These are phyloP conservation scores for Ceratina australensis DNA, from an alignment of 1,140 invertebrate genomes.

Conservation along the genomic window DNA sequence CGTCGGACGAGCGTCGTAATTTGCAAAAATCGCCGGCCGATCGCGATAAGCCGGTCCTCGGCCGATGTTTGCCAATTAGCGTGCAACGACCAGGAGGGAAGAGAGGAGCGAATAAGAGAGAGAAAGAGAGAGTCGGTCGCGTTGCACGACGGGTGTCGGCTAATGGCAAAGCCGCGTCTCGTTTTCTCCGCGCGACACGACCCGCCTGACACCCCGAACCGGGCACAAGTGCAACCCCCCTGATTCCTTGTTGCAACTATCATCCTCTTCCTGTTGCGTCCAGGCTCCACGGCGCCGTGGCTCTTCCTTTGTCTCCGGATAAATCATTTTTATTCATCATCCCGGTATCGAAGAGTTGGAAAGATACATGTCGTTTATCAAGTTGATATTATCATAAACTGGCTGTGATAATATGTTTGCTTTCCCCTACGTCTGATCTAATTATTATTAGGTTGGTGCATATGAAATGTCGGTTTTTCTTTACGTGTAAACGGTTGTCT, in stretches of 20 bases:
- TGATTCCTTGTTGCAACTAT: not conserved
- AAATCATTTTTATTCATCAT: not conserved
- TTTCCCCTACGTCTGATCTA: too few species aligned
- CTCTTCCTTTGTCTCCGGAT: not conserved
- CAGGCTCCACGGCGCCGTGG: not conserved
- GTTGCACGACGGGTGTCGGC: constrained; percentile 63
- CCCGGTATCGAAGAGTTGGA: not conserved
- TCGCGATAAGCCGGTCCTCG: constrained; percentile 64
- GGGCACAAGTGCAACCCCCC: constrained; percentile 34
- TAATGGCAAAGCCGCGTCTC: constrained; percentile 72
- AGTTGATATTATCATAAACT: too few species aligned
- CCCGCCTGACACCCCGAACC: constrained; percentile 48
- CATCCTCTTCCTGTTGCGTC: constrained; percentile 3
- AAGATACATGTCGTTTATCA: too few species aligned
- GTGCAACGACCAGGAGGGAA: constrained; percentile 42
- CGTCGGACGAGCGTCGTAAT: constrained; percentile 62
- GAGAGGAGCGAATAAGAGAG: constrained; percentile 47
- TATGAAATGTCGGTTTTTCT: too few species aligned
- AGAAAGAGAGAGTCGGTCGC: constrained; percentile 41
- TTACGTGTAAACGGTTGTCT: too few species aligned
- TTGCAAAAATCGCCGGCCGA: constrained; percentile 69
- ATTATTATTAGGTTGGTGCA: too few species aligned
- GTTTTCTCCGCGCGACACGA: constrained; percentile 57
- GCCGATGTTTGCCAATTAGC: constrained; percentile 73
- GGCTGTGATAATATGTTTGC: too few species aligned